These are phyloP conservation scores for Epinephelus cyanopodus DNA, from an alignment of 2,113 vertebrate species.

Conservation along the genomic window DNA sequence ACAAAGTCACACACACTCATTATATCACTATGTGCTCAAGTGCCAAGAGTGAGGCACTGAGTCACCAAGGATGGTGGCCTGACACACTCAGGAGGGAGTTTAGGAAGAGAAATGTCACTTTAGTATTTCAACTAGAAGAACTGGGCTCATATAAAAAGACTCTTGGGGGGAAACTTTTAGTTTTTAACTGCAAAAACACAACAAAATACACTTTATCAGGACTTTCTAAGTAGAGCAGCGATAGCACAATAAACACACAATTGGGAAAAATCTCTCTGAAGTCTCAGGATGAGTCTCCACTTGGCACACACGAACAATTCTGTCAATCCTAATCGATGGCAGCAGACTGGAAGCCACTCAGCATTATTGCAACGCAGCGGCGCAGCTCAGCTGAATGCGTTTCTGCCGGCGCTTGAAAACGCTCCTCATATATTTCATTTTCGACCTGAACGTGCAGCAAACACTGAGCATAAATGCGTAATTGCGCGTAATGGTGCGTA, in stretches of 20 bases:
- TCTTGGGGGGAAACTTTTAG: background rate
- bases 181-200: background rate
- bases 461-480: constrained; percentile 31
- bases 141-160: background rate
- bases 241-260: background rate
- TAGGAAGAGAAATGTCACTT: constrained; percentile 25
- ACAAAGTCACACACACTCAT: constrained; percentile 49
- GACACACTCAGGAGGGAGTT: constrained; percentile 5
- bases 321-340: constrained; percentile 33
- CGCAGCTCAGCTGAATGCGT: background rate
- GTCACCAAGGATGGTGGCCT: constrained; percentile 51
- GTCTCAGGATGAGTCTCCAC: constrained; percentile 8
- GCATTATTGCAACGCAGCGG: constrained; percentile 28
- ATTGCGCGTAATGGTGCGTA: constrained; percentile 47
- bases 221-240: background rate
- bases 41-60: constrained; percentile 44
- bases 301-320: constrained; percentile 17
- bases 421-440: constrained; percentile 6
- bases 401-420: background rate
- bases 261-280: background rate
- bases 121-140: background rate
- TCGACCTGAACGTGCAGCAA: background rate
- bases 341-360: constrained; percentile 26
- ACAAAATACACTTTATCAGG: background rate
- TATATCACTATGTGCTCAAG: constrained; percentile 19